Evolutionary conservation across 2,113 vertebrate species (phyloP), one percentile per base, ranked within the genome.

Genomic region (Zosterops borbonicus): DNA sequence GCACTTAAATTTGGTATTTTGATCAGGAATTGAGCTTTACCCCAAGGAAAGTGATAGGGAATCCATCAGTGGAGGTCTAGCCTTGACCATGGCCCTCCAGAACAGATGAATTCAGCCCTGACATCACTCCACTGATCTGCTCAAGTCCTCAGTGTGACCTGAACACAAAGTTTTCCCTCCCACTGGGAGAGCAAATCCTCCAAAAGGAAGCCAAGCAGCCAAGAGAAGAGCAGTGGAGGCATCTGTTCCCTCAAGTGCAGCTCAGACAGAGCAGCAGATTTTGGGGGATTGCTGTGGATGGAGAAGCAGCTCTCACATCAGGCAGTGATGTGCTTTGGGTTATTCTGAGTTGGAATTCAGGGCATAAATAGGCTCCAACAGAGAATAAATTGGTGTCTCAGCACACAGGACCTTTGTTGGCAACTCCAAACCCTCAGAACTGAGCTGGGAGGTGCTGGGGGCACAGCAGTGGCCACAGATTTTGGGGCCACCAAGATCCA

Each of bases 401-500:
- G 33, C 2, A 37, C 56, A 12, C 2, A 19, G 17, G 29, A 63
- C 6, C 25, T 39, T 39, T 1, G 4, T 31, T 2, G 53, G 76
- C 0, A 3, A 2, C 56, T 71, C 35, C 11, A 9, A 33, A 37
- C 15, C 22, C 49, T 37, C 25, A 21, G 16, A 22, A 3, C 1
- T 27, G 64, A 62, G 41, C 28, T 22, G 39, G 35, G 27, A 28
- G 1, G 4, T 53, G 55, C 28, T 68, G 4, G 0, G 3, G 83
- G 27, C 58, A 41, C 17, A n/a, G 27, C 53, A 52, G 8, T 4
- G 47, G 49, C 44, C 8, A 6, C 55, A 46, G 46, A 6, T 9
- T 25, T 12, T 0, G 7, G 60, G 7, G 60, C 21, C 50, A 70
- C 6, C 0, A 0, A 49, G 37, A 52, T 35, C 23, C 47, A 28